Conservation (phyloP, 2,797 vertebrate species). For the Sciaenops ocellatus region DNA sequence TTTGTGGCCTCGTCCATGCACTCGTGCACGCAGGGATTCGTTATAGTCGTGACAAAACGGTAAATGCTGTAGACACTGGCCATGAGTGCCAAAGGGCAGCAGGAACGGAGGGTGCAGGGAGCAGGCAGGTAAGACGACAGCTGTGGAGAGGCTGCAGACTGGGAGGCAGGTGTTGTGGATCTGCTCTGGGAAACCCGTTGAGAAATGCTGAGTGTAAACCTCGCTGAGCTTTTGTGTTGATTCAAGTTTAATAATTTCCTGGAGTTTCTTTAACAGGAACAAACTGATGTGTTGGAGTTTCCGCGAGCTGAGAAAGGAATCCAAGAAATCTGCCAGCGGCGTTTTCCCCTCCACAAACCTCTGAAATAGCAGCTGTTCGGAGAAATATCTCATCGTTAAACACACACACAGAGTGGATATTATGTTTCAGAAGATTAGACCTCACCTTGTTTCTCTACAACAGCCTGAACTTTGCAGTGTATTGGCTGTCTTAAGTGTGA, state of each 20-base stretch:
- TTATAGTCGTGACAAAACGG: background rate
- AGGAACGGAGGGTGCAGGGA: conserved; percentile 48
- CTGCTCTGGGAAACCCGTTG: conserved; percentile 1
- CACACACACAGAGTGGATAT: background rate
- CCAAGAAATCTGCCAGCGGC: conserved; percentile 58
- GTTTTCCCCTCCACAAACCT: conserved; percentile 63
- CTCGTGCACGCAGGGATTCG: background rate
- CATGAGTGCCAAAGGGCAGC: conserved; percentile 38
- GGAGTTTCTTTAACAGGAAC: conserved; percentile 68
- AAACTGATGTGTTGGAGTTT: conserved; percentile 63
- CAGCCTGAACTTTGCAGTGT: background rate
- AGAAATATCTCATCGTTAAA: conserved; percentile 10
- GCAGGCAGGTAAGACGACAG: conserved; percentile 52
- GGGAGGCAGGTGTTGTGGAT: conserved; percentile 16
- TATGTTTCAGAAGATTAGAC: background rate
- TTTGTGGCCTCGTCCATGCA: conserved; percentile 19
- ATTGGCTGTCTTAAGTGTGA: background rate
- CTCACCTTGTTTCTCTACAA: background rate
- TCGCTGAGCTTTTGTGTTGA: conserved; percentile 10
- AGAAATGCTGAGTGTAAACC: conserved; percentile 1
- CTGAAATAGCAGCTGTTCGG: conserved; percentile 66
- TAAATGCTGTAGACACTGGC: conserved; percentile 7
- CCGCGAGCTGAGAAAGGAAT: conserved; percentile 53
- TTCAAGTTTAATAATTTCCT: conserved; percentile 35
- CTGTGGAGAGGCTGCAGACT: conserved; percentile 37